Base-by-base conservation (phyloP, 2,113 vertebrate species). In the Alectura lathami region DNA sequence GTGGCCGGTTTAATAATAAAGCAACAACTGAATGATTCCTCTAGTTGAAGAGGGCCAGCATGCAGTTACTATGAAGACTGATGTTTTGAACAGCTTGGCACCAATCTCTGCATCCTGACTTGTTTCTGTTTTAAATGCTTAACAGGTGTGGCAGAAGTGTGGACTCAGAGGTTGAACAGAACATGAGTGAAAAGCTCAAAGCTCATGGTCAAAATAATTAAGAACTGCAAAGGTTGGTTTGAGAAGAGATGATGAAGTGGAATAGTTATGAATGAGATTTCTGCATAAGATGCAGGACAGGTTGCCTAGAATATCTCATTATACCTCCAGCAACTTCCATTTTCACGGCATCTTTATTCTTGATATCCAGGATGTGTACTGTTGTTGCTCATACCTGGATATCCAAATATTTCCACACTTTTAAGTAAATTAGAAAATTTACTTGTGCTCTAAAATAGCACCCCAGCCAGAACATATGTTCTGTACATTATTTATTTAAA, bases 181-280 rank as follows among this genome's bases (percentile, higher is more conserved):
- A 2, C 2, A 1, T 0, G 3, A 45, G 29, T 27, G 29, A 60
- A n/a, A 68, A 88, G 51, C 4, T 0, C 45, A 85, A 70, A 81
- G 45, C 15, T 80, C 9, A 7, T 30, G 17, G 34, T 42, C 51
- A 77, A 8, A 20, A 66, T 38, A 60, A 12, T 73, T 83, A 76
- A 72, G n/a, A 48, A 45, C 40, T 66, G 50, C 17, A 38, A 70
- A 83, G 30, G 7, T 18, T 64, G n/a, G 8, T 88, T 90, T 86
- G 69, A 53, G 57, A 80, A 21, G 27, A 60, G 51, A 8, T 17
- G 48, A 15, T 75, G 40, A 29, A 83, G 21, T 54, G 17, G 36
- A 54, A n/a, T 67, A 63, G 43, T 82, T 90, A 43, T 56, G 76
- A 94, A 74, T 54, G 14, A 76, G 40, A 56, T 54, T 84, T 87